phyloP scores from a whole-genome alignment of 2,888 invertebrate species.

The Epirrita christyi region DNA sequence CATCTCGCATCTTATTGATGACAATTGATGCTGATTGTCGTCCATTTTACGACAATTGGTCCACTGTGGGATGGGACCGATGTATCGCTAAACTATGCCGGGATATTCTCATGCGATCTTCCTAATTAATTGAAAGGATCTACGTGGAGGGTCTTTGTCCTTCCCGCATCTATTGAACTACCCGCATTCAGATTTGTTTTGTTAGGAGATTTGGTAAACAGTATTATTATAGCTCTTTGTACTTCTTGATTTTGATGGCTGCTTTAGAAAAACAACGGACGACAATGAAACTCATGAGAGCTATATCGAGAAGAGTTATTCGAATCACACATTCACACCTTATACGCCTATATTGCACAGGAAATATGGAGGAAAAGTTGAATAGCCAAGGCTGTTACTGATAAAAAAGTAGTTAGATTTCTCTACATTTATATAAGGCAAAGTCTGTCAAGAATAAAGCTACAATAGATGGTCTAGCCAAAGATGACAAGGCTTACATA shows the following conservation, averaged over 20 bases:
- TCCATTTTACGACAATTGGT: constrained; percentile 78
- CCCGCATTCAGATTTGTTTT: constrained; percentile 20
- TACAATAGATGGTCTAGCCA: not conserved
- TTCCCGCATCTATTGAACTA: constrained; percentile 18
- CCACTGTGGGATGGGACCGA: constrained; percentile 46
- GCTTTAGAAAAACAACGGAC: too few species aligned
- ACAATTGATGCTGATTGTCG: constrained; percentile 79
- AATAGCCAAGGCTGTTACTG: too few species aligned
- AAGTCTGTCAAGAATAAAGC: too few species aligned
- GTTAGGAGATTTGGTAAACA: not conserved
- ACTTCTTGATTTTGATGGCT: not conserved
- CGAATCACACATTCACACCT: too few species aligned
- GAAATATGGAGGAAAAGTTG: too few species aligned
- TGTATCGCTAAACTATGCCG: constrained; percentile 57
- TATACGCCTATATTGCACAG: too few species aligned
- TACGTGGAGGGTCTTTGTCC: constrained; percentile 43
- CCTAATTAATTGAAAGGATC: constrained; percentile 71
- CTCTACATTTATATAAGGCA: too few species aligned
- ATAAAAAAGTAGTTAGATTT: too few species aligned
- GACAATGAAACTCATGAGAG: too few species aligned
- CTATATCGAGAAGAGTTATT: too few species aligned
- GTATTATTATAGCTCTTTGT: constrained; percentile 5
- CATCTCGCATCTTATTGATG: constrained; percentile 72
- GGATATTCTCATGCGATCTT: constrained; percentile 74
- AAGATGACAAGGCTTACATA: constrained; percentile 4